Evolutionary conservation across 2,888 invertebrate genomes (phyloP).

Genomic region (Oxyscelio sp.): DNA sequence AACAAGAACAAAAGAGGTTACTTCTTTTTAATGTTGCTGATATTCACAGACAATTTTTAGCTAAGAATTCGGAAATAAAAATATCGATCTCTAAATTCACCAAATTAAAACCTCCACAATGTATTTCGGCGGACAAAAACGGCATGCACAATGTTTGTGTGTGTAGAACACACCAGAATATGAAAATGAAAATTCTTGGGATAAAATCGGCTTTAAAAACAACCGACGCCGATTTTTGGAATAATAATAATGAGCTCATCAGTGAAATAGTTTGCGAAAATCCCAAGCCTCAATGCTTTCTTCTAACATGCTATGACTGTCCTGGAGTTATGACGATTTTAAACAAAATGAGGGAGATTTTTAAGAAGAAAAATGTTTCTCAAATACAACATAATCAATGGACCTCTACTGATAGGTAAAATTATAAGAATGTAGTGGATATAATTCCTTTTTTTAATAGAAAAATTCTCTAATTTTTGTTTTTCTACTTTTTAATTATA

Average conservation of each 20-base stretch:
- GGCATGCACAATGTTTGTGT: neutral
- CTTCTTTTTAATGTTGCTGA: neutral
- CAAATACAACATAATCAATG: neutral
- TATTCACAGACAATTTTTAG: neutral
- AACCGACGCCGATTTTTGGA: neutral
- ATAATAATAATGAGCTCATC: neutral
- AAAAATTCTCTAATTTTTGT: neutral
- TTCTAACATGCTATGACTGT: neutral
- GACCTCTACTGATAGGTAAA: neutral
- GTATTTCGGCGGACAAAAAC: neutral
- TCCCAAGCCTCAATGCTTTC: neutral
- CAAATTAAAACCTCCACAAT: slow-evolving; percentile 10
- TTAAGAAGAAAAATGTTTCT: neutral
- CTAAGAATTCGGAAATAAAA: neutral
- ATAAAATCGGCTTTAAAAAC: neutral
- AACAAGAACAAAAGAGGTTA: neutral
- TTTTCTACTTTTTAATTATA: too few relatives aligned
- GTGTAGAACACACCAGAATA: neutral
- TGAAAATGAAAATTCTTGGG: neutral
- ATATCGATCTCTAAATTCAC: slow-evolving; percentile 6
- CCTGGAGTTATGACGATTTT: neutral
- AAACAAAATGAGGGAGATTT: neutral
- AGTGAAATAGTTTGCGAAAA: neutral
- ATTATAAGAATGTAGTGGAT: neutral
- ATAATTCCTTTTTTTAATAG: neutral